Base-by-base conservation (phyloP, 2,888 invertebrate genomes). In the Nineta flava region DNA sequence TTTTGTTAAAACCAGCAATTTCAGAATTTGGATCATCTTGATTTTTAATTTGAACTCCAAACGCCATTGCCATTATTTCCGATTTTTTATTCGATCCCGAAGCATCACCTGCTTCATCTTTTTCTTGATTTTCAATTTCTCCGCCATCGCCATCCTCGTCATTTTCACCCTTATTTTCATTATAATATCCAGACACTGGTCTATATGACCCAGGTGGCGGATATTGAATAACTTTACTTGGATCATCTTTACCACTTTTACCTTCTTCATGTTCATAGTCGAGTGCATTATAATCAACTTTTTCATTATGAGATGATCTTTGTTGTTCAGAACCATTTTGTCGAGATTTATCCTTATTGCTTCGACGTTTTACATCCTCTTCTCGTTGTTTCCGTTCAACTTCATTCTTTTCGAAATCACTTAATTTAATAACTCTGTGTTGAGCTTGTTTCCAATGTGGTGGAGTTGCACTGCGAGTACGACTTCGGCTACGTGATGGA, bases 361-460 rank as follows among this genome's bases (percentile, higher is more conserved):
- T 73, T 6, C 75, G 61, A 10, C 73, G 63, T 21, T 71, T 68
- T 1, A 74, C 70, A 55, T 75, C 76, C 17, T 74, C 75, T 46
- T 81, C 80, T 0, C 74, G 67, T 47, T 75, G 67, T 17, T 74
- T 73, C 5, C 77, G 74, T 56, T 82, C 80, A n/a, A 78, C 76
- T 59, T 83, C 83, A 9, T 77, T 68, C 56, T 79, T 79, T 70
- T 88, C 85, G 59, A 84, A 79, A 60, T 91, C 87, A 0, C 83
- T 81, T 2, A 87, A 70, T 63, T 87, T 87, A 55, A 92, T 86
- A 46, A 87, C 86, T 48, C 88, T 75, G 17, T 83, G 76, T 64
- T 90, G 87, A 52, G 91, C 92, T 60, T 87, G 83, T 41, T 86
- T 79, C 95, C 95, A 95, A 67, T 95, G 94, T 7, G 93, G 88